A percentile compares a stretch with the other conserved stretches of the same genome.
Evolutionary conservation across 2,888 invertebrate genomes (phyloP).

Genomic region (Acholoe squamosa): DNA sequence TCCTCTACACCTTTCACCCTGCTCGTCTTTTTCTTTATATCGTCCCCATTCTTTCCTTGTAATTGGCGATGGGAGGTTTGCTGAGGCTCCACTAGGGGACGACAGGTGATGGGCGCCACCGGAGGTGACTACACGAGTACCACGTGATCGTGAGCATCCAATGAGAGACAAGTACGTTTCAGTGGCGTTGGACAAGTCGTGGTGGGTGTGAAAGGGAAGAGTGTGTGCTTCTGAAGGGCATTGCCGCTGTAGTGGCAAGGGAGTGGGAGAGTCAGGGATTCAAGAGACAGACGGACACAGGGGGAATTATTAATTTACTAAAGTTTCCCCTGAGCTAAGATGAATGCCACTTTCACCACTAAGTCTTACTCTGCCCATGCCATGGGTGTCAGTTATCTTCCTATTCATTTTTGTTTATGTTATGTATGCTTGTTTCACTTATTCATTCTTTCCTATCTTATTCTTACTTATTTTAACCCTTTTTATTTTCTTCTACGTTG

Average conservation of each 20-base stretch:
- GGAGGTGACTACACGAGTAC: slow-evolving; percentile 12
- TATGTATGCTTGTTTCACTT: too few relatives aligned
- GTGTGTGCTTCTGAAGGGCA: not conserved
- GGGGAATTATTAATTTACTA: not conserved
- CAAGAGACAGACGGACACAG: not conserved
- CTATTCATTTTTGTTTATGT: too few relatives aligned
- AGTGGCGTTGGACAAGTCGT: not conserved
- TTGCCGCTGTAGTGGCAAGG: not conserved
- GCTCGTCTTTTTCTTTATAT: not conserved
- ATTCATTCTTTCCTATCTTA: too few relatives aligned
- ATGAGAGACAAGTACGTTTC: not conserved
- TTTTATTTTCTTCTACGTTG: too few relatives aligned
- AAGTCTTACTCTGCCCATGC: too few relatives aligned
- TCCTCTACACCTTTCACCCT: not conserved
- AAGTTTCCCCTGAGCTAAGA: not conserved
- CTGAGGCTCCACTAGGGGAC: not conserved
- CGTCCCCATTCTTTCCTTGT: not conserved
- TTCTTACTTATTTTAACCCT: too few relatives aligned
- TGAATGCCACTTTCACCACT: not conserved
- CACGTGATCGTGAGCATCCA: slow-evolving; percentile 4
- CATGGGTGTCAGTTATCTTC: too few relatives aligned
- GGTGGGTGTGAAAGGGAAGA: not conserved
- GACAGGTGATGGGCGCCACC: not conserved
- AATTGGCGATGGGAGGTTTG: not conserved
- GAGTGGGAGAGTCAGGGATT: too few relatives aligned